Base-by-base conservation (phyloP, 1,140 invertebrate species). In the Platyscapa corneri region DNA sequence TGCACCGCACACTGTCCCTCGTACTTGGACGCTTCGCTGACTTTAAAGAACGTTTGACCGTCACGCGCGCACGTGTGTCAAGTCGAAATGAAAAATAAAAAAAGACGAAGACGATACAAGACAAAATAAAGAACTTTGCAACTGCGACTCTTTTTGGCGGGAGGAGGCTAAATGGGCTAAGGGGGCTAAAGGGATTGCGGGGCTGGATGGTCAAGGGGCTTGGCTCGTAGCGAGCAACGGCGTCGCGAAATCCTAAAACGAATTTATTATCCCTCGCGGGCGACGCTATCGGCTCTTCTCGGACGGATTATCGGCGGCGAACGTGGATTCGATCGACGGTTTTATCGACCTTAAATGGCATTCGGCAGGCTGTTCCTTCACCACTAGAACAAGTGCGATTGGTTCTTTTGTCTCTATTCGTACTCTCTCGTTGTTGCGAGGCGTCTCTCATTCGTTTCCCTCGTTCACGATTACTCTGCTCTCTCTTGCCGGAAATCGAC, bases 361-460 rank as follows among this genome's bases (percentile, higher is more conserved):
- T 77, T 86, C 85, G 65, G 81, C 81, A 56, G 85, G 85, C 67
- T 82, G 85, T 86, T 86, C 85, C 85, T 86, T 86, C 80, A 82
- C 85, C 85, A 86, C 85, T 86, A 82, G 56, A 86, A 82, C 74
- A 86, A 82, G 79, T 82, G 74, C 74, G 80, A 86, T 86, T 82
- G 27, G 20, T 65, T 85, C 60, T 85, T 53, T 70, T 85, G 56
- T 77, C 64, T 70, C 79, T 49, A 67, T 85, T n/a, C 53, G 53
- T 56, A 56, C 32, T 81, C 23, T 20, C 70, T 27, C 37, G 56
- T 60, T 60, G 72, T 27, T 23, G 72, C 72, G 56, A 60, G 56
- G 56, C 56, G 49, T 67, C 46, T n/a, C 30, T 82, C 56, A 23
- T 32, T 32, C 72, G 14, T 14, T n/a, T 42, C 32, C 39, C 27